Conservation (phyloP, 2,113 vertebrate genomes). For the Ptychochromis oligacanthus region DNA sequence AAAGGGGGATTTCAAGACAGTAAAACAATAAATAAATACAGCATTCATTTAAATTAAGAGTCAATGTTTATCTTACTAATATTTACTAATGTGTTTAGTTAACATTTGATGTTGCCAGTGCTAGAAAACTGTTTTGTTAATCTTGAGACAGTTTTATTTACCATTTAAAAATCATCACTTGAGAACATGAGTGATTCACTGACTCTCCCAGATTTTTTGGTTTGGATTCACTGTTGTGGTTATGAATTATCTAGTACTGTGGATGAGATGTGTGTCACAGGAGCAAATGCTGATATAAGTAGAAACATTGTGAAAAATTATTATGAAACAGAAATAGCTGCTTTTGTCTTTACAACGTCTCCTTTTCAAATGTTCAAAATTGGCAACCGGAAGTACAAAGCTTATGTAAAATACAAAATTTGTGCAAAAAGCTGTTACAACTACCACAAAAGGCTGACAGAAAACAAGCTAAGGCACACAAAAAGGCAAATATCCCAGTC, state of each 20-base stretch:
- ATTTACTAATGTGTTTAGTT: background rate
- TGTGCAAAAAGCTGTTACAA: conserved; percentile 61
- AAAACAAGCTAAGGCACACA: conserved; percentile 38
- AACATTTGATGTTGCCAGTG: background rate
- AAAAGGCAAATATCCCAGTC: conserved; percentile 16
- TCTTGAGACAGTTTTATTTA: background rate
- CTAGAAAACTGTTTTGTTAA: background rate
- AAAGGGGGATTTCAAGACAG: background rate
- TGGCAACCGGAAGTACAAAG: conserved; percentile 23
- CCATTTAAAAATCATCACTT: conserved; percentile 1
- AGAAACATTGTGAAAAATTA: background rate
- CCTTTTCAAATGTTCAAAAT: background rate
- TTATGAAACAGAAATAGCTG: background rate
- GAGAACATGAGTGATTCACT: background rate
- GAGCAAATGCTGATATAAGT: background rate
- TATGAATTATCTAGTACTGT: background rate
- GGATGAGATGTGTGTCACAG: background rate
- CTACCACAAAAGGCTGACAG: conserved; percentile 20
- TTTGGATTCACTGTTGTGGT: background rate
- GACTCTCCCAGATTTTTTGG: background rate
- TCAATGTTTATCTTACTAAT: background rate
- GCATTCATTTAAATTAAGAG: background rate
- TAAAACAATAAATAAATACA: background rate
- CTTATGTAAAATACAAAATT: conserved; percentile 45
- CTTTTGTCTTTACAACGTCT: background rate